Conservation (phyloP, 2,113 vertebrate genomes). For the Corythoichthys intestinalis region DNA sequence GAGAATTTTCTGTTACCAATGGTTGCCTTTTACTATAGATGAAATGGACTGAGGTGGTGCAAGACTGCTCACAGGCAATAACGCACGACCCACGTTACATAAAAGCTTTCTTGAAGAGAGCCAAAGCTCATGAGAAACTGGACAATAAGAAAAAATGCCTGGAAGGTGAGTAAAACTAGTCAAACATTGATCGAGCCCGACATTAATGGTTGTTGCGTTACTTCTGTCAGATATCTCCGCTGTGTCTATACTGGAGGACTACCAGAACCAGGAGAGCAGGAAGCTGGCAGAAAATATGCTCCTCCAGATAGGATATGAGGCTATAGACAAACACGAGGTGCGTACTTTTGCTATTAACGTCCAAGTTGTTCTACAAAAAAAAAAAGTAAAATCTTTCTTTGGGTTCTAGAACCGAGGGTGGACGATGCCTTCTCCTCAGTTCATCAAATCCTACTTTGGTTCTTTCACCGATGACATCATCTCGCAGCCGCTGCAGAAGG, state of each 20-base stretch:
- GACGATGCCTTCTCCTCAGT: no score
- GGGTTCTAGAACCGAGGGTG: no score
- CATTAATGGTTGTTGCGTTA: background rate
- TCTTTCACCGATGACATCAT: no score
- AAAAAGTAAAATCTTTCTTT: no score
- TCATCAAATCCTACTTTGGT: no score
- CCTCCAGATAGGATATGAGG: constrained; percentile 95
- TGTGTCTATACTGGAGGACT: constrained; percentile 96
- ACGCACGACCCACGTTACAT: constrained; percentile 93
- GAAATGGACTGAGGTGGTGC: constrained; percentile 93
- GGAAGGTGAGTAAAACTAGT: no score
- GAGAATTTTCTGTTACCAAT: no score
- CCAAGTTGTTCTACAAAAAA: no score
- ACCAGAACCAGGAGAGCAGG: constrained; percentile 99
- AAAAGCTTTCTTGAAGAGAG: constrained; percentile 95
- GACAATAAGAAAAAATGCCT: no score
- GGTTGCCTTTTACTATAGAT: constrained; percentile 67
- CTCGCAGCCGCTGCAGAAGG: no score
- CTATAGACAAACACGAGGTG: constrained; percentile 99
- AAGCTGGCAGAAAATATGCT: constrained; percentile 95
- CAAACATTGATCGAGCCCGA: no score
- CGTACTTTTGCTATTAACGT: background rate
- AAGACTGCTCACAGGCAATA: constrained; percentile 91
- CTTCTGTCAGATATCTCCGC: constrained; percentile 86
- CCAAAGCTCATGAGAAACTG: constrained; percentile 69